Evolutionary conservation across 1,140 invertebrate genomes (phyloP).

Genomic region (Pissodes strobi): DNA sequence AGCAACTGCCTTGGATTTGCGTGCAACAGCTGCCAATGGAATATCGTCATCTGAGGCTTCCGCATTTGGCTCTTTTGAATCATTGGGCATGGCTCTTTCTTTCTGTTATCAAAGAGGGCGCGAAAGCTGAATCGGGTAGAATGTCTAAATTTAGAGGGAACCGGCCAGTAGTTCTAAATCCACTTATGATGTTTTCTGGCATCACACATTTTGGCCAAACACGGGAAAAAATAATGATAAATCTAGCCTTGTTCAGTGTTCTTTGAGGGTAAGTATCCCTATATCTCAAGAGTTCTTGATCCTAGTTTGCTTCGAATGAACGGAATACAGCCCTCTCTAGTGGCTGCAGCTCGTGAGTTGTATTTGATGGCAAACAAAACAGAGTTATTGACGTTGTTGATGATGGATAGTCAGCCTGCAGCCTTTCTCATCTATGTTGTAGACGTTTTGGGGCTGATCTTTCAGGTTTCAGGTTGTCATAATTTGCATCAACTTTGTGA

Average conservation of each 20-base stretch:
- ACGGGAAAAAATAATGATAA: constrained; percentile 36
- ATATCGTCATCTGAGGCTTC: constrained; percentile 29
- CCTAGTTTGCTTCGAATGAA: constrained; percentile 51
- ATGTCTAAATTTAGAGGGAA: too few species aligned
- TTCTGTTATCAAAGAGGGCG: too few species aligned
- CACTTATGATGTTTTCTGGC: constrained; percentile 41
- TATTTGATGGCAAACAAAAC: constrained; percentile 54
- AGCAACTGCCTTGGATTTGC: not conserved
- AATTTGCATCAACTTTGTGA: constrained; percentile 41
- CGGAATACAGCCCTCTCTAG: constrained; percentile 45
- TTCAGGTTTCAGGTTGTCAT: constrained; percentile 36
- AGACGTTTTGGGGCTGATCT: constrained; percentile 46
- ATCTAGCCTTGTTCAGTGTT: constrained; percentile 23
- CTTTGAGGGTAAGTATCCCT: constrained; percentile 15
- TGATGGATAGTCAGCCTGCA: constrained; percentile 50
- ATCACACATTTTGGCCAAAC: constrained; percentile 49
- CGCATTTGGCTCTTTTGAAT: constrained; percentile 44
- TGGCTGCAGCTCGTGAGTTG: constrained; percentile 55
- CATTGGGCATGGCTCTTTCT: constrained; percentile 48
- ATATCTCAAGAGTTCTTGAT: constrained; percentile 25
- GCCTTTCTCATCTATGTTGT: constrained; percentile 56
- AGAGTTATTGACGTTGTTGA: constrained; percentile 44
- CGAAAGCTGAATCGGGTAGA: too few species aligned
- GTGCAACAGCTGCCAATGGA: constrained; percentile 6
- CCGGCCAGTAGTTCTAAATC: constrained; percentile 48